phyloP scores from a whole-genome alignment of 2,888 invertebrate genomes.

The Sphaerophoria taeniata region DNA sequence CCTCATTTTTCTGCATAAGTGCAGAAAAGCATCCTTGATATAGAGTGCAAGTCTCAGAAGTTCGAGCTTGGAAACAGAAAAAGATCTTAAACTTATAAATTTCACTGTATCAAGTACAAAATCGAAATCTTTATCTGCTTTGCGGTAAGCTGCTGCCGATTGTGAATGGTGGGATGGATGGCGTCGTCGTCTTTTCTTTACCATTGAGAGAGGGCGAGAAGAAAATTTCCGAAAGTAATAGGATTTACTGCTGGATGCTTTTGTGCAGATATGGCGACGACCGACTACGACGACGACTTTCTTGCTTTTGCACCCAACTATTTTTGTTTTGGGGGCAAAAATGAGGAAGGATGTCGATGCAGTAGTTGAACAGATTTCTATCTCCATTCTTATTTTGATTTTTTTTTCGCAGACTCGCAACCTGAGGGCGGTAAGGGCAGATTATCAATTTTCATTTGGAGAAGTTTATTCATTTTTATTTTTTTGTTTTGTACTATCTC shows the following conservation, averaged over 20 bases:
- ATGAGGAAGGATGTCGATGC: neutral
- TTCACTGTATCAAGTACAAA: conserved; percentile 69
- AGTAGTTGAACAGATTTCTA: conserved; percentile 49
- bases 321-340: neutral
- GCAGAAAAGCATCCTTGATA: neutral
- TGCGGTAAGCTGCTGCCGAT: conserved; percentile 72
- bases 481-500: conserved; percentile 11
- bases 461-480: conserved; percentile 64
- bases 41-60: conserved; percentile 4
- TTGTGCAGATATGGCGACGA: conserved; percentile 4
- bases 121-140: conserved; percentile 74
- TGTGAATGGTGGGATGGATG: conserved; percentile 4
- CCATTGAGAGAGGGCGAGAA: too few relatives aligned
- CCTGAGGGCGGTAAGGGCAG: conserved; percentile 12
- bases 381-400: conserved; percentile 41
- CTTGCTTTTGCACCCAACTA: conserved; percentile 5
- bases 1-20: neutral
- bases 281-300: conserved; percentile 34
- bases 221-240: conserved; percentile 64
- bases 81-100: conserved; percentile 72
- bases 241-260: conserved; percentile 50
- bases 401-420: conserved; percentile 29
- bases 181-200: neutral
- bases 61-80: conserved; percentile 38
- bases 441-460: conserved; percentile 71